These are phyloP conservation scores for Drosophila ironensis DNA, from an alignment of 1,140 invertebrate species.

Conservation along the genomic window DNA sequence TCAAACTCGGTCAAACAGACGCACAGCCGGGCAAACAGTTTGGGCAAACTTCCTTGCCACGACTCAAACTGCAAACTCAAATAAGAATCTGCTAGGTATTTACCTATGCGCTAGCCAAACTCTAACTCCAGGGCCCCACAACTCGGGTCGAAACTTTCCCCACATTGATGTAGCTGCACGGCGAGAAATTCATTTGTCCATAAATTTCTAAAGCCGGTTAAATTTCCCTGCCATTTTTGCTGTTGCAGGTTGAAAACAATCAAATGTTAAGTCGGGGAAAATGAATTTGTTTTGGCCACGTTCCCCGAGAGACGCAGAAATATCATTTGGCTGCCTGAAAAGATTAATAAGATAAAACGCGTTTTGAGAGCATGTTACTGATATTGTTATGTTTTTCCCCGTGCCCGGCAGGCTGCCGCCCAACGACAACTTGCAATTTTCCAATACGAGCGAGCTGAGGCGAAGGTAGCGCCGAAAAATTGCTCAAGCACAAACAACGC, in stretches of 20 bases:
- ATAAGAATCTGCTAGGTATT: constrained; percentile 71
- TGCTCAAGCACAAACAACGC: constrained; percentile 78
- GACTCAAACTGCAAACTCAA: constrained; percentile 53
- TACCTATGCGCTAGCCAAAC: constrained; percentile 65
- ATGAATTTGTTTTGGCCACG: too few relatives aligned
- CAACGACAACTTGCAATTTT: constrained; percentile 72
- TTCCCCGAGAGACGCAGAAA: too few relatives aligned
- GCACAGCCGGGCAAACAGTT: constrained; percentile 15
- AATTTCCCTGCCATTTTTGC: too few relatives aligned
- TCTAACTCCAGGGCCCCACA: constrained; percentile 13
- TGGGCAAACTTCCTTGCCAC: constrained; percentile 43
- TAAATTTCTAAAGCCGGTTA: too few relatives aligned
- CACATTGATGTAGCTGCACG: constrained; percentile 57
- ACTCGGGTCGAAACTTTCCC: constrained; percentile 43
- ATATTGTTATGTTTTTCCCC: not conserved
- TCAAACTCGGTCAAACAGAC: constrained; percentile 10
- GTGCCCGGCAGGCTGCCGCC: constrained; percentile 9
- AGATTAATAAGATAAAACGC: too few relatives aligned
- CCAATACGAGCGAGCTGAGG: constrained; percentile 61
- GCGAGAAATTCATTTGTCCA: too few relatives aligned
- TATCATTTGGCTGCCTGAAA: too few relatives aligned
- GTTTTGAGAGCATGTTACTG: not conserved
- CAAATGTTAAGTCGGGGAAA: too few relatives aligned
- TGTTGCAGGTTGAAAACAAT: too few relatives aligned
- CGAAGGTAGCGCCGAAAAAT: constrained; percentile 76